Percentiles rank a stretch among this genome's conserved stretches.
phyloP scores from a whole-genome alignment of 1,140 invertebrate species.

The Lucilia cuprina region DNA sequence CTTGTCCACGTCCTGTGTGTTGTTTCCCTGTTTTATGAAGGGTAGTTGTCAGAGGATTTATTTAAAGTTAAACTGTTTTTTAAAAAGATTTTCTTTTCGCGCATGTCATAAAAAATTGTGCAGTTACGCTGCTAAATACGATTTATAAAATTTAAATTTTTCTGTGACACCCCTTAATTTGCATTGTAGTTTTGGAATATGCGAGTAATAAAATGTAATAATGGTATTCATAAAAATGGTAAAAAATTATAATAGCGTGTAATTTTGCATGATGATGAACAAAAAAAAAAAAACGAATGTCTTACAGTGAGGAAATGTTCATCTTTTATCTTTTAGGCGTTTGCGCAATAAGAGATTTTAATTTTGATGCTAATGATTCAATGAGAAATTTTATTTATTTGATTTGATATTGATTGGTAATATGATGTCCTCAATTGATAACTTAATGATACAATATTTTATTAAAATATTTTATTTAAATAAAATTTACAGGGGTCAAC shows the following conservation, averaged over 20 bases:
- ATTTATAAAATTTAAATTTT: not conserved
- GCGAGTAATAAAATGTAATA: not conserved
- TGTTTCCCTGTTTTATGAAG: not conserved
- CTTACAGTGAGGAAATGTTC: not conserved
- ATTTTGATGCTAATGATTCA: not conserved
- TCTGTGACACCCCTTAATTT: constrained; percentile 23
- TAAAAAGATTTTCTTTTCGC: not conserved
- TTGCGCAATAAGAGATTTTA: not conserved
- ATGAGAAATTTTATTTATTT: too few species aligned
- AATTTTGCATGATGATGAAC: too few species aligned
- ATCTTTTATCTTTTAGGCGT: not conserved
- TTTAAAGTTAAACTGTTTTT: constrained; percentile 12
- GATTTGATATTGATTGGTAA: too few species aligned
- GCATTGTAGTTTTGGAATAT: not conserved
- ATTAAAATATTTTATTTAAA: too few species aligned
- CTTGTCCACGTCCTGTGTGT: not conserved
- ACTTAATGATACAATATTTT: too few species aligned
- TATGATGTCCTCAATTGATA: too few species aligned
- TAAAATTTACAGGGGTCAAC: too few species aligned
- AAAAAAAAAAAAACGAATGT: not conserved
- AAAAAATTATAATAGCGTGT: constrained; percentile 7
- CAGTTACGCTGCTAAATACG: not conserved
- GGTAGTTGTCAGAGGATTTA: constrained; percentile 1
- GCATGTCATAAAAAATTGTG: not conserved
- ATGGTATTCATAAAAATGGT: not conserved